Conservation (phyloP, 2,888 invertebrate genomes). For the Agriopis marginaria region DNA sequence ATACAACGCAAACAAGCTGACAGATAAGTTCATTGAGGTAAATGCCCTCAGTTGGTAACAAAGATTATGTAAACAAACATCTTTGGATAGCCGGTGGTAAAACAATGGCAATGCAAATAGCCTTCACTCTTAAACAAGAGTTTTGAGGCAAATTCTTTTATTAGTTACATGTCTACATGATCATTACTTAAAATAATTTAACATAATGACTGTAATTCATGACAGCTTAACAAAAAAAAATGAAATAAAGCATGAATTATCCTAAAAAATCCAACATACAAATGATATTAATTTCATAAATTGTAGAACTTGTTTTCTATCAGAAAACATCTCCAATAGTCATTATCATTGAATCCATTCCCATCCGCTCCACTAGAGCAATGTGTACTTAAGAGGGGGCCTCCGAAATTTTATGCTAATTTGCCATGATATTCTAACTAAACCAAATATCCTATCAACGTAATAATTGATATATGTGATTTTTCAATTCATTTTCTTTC, state of each 20-base stretch:
- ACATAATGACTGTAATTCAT: background rate
- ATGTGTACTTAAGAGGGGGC: too few relatives aligned
- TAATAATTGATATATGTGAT: too few relatives aligned
- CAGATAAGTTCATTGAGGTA: conserved; percentile 37
- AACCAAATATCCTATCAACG: too few relatives aligned
- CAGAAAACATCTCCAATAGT: too few relatives aligned
- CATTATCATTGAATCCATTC: too few relatives aligned
- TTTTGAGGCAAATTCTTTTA: conserved; percentile 6
- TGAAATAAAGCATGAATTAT: background rate
- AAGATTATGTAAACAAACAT: conserved; percentile 33
- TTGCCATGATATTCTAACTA: too few relatives aligned
- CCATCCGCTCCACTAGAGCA: too few relatives aligned
- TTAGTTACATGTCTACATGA: background rate
- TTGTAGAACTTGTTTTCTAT: too few relatives aligned
- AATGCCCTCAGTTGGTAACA: conserved; percentile 36
- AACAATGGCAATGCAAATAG: conserved; percentile 17
- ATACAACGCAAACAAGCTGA: conserved; percentile 15
- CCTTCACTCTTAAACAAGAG: background rate
- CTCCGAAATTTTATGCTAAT: too few relatives aligned
- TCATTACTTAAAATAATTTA: background rate
- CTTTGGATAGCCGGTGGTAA: background rate
- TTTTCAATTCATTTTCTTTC: too few relatives aligned
- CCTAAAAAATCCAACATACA: too few relatives aligned
- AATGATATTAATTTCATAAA: too few relatives aligned
- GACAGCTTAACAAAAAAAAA: background rate